Evolutionary conservation across 2,797 vertebrate genomes (phyloP).

Genomic region (Pangasius krempfi): DNA sequence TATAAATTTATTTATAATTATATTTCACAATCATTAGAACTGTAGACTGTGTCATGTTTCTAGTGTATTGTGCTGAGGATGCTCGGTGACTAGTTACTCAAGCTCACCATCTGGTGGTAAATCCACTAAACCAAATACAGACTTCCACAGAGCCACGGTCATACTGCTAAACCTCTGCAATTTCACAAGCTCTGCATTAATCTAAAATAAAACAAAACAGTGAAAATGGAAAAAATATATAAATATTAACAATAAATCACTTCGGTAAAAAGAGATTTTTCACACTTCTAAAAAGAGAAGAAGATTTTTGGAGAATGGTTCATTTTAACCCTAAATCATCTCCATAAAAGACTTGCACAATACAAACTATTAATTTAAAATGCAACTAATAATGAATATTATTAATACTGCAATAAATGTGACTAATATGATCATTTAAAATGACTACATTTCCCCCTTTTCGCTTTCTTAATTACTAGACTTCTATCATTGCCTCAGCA

Average conservation of each 20-base stretch:
- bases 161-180: neutral
- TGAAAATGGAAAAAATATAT: neutral
- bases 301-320: neutral
- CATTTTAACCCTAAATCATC: neutral
- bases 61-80: neutral
- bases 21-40: neutral
- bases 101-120: constrained; percentile 28
- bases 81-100: neutral
- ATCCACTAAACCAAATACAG: neutral
- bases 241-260: neutral
- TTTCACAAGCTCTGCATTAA: neutral
- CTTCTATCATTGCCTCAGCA: neutral
- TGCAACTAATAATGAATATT: neutral
- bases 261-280: neutral
- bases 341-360: neutral
- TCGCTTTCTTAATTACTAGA: neutral
- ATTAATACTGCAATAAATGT: neutral
- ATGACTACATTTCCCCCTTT: neutral
- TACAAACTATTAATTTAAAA: neutral
- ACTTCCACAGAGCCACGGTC: neutral
- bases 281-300: too few species aligned
- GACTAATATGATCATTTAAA: neutral
- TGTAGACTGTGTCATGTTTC: neutral
- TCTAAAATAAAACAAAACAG: neutral
- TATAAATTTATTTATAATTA: neutral